These are phyloP conservation scores for Craniophora ligustri DNA, from an alignment of 2,888 invertebrate species.

Conservation along the genomic window DNA sequence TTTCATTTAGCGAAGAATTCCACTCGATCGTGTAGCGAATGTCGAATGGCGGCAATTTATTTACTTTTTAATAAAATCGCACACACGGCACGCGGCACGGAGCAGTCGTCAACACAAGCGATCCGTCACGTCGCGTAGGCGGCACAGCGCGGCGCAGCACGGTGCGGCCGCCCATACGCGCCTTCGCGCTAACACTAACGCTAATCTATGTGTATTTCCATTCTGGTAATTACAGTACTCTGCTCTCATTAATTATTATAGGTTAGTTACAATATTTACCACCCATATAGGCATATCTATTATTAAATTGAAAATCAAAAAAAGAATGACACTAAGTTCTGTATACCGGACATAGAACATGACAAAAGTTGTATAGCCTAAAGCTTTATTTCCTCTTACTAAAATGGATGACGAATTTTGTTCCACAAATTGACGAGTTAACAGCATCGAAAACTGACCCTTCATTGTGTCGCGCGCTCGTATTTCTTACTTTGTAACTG, in stretches of 20 bases:
- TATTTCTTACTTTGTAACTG: slow-evolving; percentile 37
- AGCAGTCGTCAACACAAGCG: slow-evolving; percentile 45
- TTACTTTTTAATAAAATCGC: slow-evolving; percentile 59
- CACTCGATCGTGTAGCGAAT: slow-evolving; percentile 40
- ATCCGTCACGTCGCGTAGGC: slow-evolving; percentile 52
- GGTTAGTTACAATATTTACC: too few species aligned
- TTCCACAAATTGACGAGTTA: slow-evolving; percentile 16
- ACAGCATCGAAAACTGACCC: slow-evolving; percentile 14
- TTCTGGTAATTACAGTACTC: too few species aligned
- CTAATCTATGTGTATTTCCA: too few species aligned
- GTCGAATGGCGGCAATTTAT: slow-evolving; percentile 52
- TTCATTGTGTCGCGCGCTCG: slow-evolving; percentile 10
- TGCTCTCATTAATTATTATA: too few species aligned
- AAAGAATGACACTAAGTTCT: too few species aligned
- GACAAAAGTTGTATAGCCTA: too few species aligned
- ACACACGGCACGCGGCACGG: slow-evolving; percentile 19
- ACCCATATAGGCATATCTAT: too few species aligned
- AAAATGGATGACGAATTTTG: not conserved
- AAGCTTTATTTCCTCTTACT: not conserved
- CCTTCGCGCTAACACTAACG: not conserved
- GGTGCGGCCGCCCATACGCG: not conserved
- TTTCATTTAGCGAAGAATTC: slow-evolving; percentile 42
- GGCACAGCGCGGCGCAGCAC: too few species aligned
- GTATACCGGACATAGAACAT: too few species aligned
- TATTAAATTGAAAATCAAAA: too few species aligned